A percentile compares a stretch with the other conserved stretches of the same genome.
phyloP scores from a whole-genome alignment of 2,797 vertebrate species.

The Apodemus agrarius region DNA sequence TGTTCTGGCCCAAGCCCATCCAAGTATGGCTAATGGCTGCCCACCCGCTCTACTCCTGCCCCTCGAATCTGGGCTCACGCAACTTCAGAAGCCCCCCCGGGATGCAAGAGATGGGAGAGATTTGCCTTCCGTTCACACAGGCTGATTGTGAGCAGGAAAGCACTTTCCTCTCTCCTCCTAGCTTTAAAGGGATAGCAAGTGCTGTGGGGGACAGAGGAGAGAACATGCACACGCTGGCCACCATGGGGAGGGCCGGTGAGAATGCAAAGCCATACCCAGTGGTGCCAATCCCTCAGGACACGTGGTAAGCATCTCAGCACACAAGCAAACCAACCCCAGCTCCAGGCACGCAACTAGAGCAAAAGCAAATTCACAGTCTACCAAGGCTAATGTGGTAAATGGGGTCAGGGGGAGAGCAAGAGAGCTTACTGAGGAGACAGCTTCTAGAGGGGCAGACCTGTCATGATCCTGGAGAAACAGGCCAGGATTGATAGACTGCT shows the following conservation, averaged over 20 bases:
- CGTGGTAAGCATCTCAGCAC: background rate
- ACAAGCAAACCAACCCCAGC: background rate
- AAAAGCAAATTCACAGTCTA: background rate
- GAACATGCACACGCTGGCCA: background rate
- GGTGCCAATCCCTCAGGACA: background rate
- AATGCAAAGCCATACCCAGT: background rate
- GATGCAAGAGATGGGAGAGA: background rate
- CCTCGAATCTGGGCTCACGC: background rate
- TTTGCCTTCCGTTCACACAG: background rate
- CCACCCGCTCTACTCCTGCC: background rate
- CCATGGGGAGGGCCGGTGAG: background rate
- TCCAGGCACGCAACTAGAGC: background rate
- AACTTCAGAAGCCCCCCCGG: slow-evolving; percentile 16
- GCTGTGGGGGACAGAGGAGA: background rate
- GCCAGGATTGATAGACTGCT: background rate
- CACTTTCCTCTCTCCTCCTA: background rate
- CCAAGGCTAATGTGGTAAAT: background rate
- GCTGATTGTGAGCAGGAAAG: background rate
- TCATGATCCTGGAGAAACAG: background rate
- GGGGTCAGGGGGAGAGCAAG: background rate
- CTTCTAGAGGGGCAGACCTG: background rate
- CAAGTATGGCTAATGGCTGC: background rate
- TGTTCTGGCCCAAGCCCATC: background rate
- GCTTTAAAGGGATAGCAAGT: background rate
- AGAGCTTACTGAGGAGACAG: background rate